A percentile compares a stretch with the other conserved stretches of the same genome.
These are phyloP conservation scores for Micrasema longulum DNA, from an alignment of 1,140 invertebrate species.

Conservation along the genomic window DNA sequence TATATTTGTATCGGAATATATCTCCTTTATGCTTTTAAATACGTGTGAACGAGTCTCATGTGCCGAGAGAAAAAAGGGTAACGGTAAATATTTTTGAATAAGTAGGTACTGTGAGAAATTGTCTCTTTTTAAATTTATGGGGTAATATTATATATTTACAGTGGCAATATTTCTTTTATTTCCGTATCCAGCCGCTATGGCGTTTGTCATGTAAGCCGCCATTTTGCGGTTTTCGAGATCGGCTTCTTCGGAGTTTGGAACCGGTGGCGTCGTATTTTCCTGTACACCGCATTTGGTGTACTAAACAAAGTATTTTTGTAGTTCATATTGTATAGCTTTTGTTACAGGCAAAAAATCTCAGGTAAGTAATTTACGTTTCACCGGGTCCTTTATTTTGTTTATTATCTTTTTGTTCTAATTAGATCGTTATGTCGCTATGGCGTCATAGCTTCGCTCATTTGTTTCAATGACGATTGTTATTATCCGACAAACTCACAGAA, in stretches of 20 bases:
- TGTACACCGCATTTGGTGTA: background rate
- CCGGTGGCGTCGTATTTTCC: slow-evolving; percentile 20
- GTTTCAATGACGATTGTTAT: slow-evolving; percentile 31
- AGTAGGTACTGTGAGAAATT: too few relatives aligned
- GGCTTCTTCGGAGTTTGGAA: background rate
- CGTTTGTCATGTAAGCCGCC: slow-evolving; percentile 32
- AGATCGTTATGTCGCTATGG: slow-evolving; percentile 44
- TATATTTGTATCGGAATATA: too few relatives aligned
- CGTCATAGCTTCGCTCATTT: slow-evolving; percentile 39
- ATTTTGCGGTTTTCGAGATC: slow-evolving; percentile 39
- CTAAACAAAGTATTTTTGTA: slow-evolving; percentile 10
- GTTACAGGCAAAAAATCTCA: slow-evolving; percentile 2
- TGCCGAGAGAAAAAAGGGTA: too few relatives aligned
- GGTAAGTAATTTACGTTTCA: slow-evolving; percentile 5
- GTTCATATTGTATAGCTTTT: slow-evolving; percentile 19
- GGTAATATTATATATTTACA: background rate
- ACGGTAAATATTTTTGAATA: too few relatives aligned
- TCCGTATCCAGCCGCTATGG: slow-evolving; percentile 35
- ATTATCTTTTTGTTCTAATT: slow-evolving; percentile 23
- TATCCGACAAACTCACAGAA: slow-evolving; percentile 34
- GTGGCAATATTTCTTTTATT: slow-evolving; percentile 1
- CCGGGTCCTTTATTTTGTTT: slow-evolving; percentile 14
- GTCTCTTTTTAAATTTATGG: too few relatives aligned
- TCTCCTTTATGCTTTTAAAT: too few relatives aligned
- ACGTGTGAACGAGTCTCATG: too few relatives aligned